Base-by-base conservation (phyloP, 2,113 vertebrate genomes). In the Antidorcas marsupialis region DNA sequence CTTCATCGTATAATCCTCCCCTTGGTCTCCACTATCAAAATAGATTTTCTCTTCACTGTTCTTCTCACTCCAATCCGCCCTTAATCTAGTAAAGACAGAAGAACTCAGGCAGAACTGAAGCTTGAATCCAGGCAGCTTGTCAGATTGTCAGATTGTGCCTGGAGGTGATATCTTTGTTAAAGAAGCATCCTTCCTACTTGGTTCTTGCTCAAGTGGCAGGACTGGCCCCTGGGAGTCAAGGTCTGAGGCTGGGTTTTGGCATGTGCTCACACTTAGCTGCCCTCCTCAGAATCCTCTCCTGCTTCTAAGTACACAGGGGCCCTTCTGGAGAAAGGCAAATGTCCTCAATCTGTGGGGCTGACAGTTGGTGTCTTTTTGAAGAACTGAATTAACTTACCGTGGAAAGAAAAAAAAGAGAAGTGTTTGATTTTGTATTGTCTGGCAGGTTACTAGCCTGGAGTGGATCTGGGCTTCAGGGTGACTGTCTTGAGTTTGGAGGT, bases 301-400 rank as follows among this genome's bases (percentile, higher is more conserved):
- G 16, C 8, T 45, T 57, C 28, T 91, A 15, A 11, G 21, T 11
- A 36, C 5, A 5, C 28, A 16, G 8, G 28, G 47, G 39, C 39
- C 25, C 23, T 76, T 52, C 33, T 50, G 30, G 55, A n/a, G 55
- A 55, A 86, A 87, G 55, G 60, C 85, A 67, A 45, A 43, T 28
- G 85, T 74, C 53, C 82, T 94, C 86, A 76, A 10, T 60, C 57
- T 79, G 14, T 28, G 71, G n/a, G 62, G 25, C 85, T 96, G 84
- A 62, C 83, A 59, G 47, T n/a, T 86, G 87, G 59, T 39, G 3
- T 92, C 36, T 94, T 94, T 97, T 96, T 74, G 74, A 83, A 95
- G 78, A 74, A 78, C 33, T 3, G 15, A 96, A 94, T 87, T 92
- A 87, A 96, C 57, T 96, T 59, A 10, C 47, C 12, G 0, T 91